Base-by-base conservation (phyloP, 2,113 vertebrate genomes). In the Actinemys pallida region DNA sequence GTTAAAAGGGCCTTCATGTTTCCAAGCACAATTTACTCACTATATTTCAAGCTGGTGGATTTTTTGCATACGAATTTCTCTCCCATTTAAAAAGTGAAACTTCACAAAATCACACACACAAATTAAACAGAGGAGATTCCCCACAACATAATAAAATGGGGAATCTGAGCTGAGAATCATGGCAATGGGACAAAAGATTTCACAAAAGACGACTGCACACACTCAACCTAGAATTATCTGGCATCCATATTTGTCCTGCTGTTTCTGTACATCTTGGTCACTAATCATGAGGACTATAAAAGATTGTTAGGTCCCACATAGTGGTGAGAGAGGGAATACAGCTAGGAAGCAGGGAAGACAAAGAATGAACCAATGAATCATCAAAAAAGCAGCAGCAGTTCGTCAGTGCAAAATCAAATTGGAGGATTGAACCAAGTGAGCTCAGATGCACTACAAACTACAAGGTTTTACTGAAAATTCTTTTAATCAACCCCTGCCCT, bases 391-490 rank as follows among this genome's bases (percentile, higher is more conserved):
- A 47, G 82, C 1, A 47, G 47, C 59, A 54, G 83, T 29, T 13
- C 20, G 76, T 78, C 65, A 17, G 75, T 22, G 5, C 6, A 52
- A 75, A 81, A 35, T 53, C 56, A 4, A 27, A 2, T 35, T 42
- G 25, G 81, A 25, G 49, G 25, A 25, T 50, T 35, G 86, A 16
- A 25, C 24, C 5, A 27, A 75, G 27, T 5, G 59, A 52, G 27
- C 52, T 12, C 11, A 75, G 2, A 16, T 13, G 47, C 2, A 17
- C 42, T 45, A 14, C 4, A 52, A 47, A 4, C 22, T 3, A 14
- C 19, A n/a, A n/a, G 0, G 8, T 54, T 22, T 5, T 2, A 17
- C 11, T 3, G 52, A 22, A 2, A 10, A 8, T 35, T 39, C 4
- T 4, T 2, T 45, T 45, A 35, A 1, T n/a, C 3, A 20, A 3